These are phyloP conservation scores for Heliconius nattereri DNA, from an alignment of 1,140 invertebrate genomes.

Conservation along the genomic window DNA sequence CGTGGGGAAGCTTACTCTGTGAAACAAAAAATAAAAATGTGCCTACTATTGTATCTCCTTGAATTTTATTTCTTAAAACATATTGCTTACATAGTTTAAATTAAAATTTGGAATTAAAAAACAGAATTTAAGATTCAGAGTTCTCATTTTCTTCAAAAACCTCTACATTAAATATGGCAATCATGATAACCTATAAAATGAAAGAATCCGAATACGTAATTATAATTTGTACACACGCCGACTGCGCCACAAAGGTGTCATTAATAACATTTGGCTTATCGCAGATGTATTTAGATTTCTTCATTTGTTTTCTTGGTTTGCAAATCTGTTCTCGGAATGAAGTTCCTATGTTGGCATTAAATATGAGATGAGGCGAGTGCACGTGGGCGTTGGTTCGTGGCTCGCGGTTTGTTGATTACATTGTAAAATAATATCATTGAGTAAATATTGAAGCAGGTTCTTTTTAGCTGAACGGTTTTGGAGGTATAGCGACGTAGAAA, in stretches of 20 bases:
- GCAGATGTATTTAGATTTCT: slow-evolving; percentile 4
- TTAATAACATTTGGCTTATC: slow-evolving; percentile 11
- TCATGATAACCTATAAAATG: too few relatives aligned
- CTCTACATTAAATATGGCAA: too few relatives aligned
- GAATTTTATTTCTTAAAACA: too few relatives aligned
- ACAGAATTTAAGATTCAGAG: too few relatives aligned
- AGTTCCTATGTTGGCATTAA: slow-evolving; percentile 6
- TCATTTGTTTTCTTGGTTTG: slow-evolving; percentile 6
- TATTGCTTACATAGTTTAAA: too few relatives aligned
- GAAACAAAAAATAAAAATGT: too few relatives aligned
- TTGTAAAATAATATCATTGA: not conserved
- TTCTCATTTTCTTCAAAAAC: too few relatives aligned
- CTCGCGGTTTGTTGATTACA: not conserved
- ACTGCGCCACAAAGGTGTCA: not conserved
- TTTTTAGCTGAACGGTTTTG: not conserved
- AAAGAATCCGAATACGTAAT: too few relatives aligned
- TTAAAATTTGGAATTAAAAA: too few relatives aligned
- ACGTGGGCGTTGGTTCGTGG: not conserved
- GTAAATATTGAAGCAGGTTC: not conserved
- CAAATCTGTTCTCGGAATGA: not conserved
- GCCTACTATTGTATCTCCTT: too few relatives aligned
- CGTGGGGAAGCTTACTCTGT: too few relatives aligned
- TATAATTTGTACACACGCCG: not conserved
- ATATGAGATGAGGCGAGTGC: not conserved
- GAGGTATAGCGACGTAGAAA: too few relatives aligned